Evolutionary conservation across 2,888 invertebrate species (phyloP).

Genomic region (Eurytoma adleriae): DNA sequence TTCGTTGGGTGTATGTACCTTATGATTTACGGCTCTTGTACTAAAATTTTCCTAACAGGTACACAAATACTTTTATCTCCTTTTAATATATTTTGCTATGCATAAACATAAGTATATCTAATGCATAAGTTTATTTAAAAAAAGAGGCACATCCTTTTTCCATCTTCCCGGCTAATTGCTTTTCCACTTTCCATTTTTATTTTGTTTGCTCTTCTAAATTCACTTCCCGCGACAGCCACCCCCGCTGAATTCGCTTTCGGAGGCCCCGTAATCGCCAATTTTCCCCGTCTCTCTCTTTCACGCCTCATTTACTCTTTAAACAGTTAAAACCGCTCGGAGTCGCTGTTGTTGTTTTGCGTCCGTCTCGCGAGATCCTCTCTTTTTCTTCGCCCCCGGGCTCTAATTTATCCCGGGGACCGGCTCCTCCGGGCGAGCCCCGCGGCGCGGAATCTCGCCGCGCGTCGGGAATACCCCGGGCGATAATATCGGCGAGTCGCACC

Average conservation of each 20-base stretch:
- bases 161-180: background rate
- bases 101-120: too few relatives aligned
- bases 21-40: too few relatives aligned
- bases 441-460: slow-evolving; percentile 45
- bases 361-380: background rate
- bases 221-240: slow-evolving; percentile 3
- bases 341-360: background rate
- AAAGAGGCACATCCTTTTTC: too few relatives aligned
- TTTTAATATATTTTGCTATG: too few relatives aligned
- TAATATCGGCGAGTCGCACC: slow-evolving; percentile 48
- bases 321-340: background rate
- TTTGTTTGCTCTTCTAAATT: background rate
- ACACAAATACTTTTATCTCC: too few relatives aligned
- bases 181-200: background rate
- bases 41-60: too few relatives aligned
- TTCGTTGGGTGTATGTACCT: too few relatives aligned
- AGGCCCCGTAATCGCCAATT: background rate
- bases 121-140: too few relatives aligned
- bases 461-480: slow-evolving; percentile 37
- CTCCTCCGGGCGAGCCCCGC: slow-evolving; percentile 1
- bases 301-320: slow-evolving; percentile 4
- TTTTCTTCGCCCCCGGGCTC: too few relatives aligned
- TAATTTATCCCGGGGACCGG: background rate
- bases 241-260: slow-evolving; percentile 1
- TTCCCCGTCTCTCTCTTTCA: slow-evolving; percentile 6